Evolutionary conservation across 2,797 vertebrate species (phyloP).

Genomic region (Acanthopagrus latus): DNA sequence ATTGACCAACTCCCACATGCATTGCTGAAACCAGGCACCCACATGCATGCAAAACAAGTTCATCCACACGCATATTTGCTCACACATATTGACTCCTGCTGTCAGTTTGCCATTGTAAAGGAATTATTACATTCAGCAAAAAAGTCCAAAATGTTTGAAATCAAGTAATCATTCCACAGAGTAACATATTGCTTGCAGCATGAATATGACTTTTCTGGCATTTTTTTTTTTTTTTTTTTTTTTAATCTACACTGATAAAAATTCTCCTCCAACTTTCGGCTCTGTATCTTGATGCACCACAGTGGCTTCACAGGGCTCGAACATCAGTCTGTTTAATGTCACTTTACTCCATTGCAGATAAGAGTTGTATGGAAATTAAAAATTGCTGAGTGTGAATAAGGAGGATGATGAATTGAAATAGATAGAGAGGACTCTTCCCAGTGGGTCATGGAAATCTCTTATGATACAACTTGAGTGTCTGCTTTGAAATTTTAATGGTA

Average conservation of each 20-base stretch:
- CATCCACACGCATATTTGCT: neutral
- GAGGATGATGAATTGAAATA: slow-evolving; percentile 48
- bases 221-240: slow-evolving; percentile 31
- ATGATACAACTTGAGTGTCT: slow-evolving; percentile 31
- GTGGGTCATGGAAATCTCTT: slow-evolving; percentile 37
- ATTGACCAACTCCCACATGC: slow-evolving; percentile 7
- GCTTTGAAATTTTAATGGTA: slow-evolving; percentile 35
- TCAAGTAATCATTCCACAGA: slow-evolving; percentile 23
- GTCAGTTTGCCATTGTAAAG: slow-evolving; percentile 2
- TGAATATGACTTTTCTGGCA: slow-evolving; percentile 26
- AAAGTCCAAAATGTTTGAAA: slow-evolving; percentile 42
- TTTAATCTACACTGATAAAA: slow-evolving; percentile 30
- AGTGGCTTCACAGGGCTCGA: slow-evolving; percentile 53
- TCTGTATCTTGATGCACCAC: slow-evolving; percentile 58
- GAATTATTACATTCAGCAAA: slow-evolving; percentile 23
- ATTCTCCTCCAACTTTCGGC: slow-evolving; percentile 36
- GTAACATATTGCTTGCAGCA: slow-evolving; percentile 26
- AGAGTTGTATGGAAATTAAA: slow-evolving; percentile 61
- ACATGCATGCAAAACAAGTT: slow-evolving; percentile 1
- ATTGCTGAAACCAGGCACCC: slow-evolving; percentile 2
- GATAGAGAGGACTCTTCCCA: slow-evolving; percentile 29
- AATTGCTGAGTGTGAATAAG: slow-evolving; percentile 53
- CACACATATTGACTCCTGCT: neutral
- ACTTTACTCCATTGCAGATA: slow-evolving; percentile 61
- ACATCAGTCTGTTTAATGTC: slow-evolving; percentile 59